These are phyloP conservation scores for Colaptes auratus DNA, from an alignment of 2,113 vertebrate species.

Conservation along the genomic window DNA sequence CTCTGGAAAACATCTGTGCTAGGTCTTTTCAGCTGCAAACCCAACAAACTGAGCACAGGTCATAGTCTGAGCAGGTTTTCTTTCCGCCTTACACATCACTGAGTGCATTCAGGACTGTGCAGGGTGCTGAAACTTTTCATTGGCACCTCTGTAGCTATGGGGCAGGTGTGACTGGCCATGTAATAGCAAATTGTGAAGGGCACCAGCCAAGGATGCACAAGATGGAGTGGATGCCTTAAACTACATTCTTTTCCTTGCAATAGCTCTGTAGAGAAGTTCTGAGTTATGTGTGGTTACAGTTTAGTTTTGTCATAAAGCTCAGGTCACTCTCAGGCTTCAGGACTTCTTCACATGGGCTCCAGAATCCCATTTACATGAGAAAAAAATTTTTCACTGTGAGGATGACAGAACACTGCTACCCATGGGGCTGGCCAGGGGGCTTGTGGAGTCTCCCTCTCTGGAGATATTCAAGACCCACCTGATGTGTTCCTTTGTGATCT, in stretches of 20 bases:
- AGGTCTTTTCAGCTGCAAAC: background rate
- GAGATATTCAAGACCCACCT: too few relatives aligned
- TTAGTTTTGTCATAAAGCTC: background rate
- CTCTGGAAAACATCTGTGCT: background rate
- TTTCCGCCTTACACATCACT: background rate
- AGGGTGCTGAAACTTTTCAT: background rate
- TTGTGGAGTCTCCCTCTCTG: background rate
- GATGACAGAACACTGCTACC: too few relatives aligned
- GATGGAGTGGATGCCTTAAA: background rate
- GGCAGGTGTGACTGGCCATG: background rate
- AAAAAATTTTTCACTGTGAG: too few relatives aligned
- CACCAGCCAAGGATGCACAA: background rate
- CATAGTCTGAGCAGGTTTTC: background rate
- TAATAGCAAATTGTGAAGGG: background rate
- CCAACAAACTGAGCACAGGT: background rate
- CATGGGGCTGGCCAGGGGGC: background rate
- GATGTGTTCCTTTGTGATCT: too few relatives aligned
- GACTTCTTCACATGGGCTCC: background rate
- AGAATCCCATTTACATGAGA: background rate
- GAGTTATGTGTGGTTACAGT: background rate
- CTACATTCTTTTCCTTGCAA: background rate
- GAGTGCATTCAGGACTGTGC: background rate
- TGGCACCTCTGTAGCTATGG: background rate
- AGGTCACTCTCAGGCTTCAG: background rate
- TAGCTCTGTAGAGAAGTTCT: background rate